Evolutionary conservation across 2,113 vertebrate species (phyloP).

Genomic region (Felis chaus): DNA sequence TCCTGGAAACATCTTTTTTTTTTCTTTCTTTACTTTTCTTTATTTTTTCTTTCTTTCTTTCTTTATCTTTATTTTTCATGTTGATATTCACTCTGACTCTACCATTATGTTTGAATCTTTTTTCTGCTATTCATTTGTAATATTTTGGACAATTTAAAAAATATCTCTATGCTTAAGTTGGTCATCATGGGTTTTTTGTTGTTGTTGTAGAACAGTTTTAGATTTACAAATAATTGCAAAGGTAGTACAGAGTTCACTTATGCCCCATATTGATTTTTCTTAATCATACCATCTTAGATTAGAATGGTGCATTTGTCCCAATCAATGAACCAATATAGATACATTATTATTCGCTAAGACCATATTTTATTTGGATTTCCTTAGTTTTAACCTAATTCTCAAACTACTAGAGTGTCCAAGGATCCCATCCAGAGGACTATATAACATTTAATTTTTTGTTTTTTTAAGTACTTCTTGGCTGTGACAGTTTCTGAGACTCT

Average conservation of each 20-base stretch:
- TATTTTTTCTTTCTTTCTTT: neutral
- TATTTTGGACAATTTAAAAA: neutral
- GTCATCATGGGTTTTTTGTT: neutral
- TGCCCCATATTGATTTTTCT: fast-evolving
- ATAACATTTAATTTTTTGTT: neutral
- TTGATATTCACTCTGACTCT: neutral
- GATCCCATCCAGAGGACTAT: neutral
- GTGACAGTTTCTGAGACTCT: neutral
- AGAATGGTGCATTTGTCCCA: too few species aligned
- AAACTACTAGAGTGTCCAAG: too few species aligned
- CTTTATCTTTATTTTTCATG: neutral
- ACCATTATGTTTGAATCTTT: neutral
- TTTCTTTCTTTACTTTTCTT: neutral
- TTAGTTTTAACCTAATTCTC: neutral
- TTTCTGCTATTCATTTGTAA: neutral
- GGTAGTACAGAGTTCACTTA: neutral
- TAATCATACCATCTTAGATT: neutral
- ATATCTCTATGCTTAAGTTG: neutral
- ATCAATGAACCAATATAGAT: neutral
- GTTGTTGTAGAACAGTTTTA: neutral
- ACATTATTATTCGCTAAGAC: neutral
- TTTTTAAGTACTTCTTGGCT: neutral
- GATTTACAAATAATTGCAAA: neutral
- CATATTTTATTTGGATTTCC: neutral
- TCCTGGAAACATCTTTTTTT: neutral